Base-by-base conservation (phyloP, 1,140 invertebrate genomes). In the Drosophila sturtevanti region DNA sequence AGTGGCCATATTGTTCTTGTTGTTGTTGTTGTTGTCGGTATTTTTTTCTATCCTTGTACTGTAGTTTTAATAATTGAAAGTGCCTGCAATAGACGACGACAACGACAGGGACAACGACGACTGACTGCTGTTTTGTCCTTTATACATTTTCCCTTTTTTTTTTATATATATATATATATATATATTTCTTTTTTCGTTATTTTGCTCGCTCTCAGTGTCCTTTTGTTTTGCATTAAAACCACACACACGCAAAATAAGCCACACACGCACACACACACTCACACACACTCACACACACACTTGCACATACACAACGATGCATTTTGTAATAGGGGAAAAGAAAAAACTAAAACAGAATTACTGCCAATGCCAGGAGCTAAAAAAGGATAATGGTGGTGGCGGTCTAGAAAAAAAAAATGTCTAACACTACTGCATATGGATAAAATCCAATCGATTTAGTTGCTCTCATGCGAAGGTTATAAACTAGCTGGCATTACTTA, bases 41-140 rank as follows among this genome's bases (percentile, higher is more conserved):
- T 68, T 60, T 79, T 79, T 79, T 79, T 61, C 75, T 79, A 63
- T 63, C 55, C 68, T 64, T 76, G 61, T 69, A 74, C 58, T 87
- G 81, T 70, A 69, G 78, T 81, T 87, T 86, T 86, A 86, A 86
- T 86, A 86, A 86, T 86, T 87, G 70, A 86, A 86, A 87, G 81
- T 81, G 81, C 81, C 81, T 81, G 79, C 77, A 75, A 75, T 79
- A 74, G 77, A 78, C 65, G 62, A 51, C 16, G 41, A 48, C 18
- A 24, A 24, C 24, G 24, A 24, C 18, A 24, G 4, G 2, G 24
- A 24, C 24, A 31, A 78, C 65, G 62, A 51, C 16, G 41, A 48
- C 18, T 51, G 70, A 16, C 56, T 67, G 63, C 66, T 75, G 18
- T 34, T 52, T 68, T 70, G 48, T 55, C 41, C 12, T 52, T 48